phyloP scores from a whole-genome alignment of 2,888 invertebrate species.

The Troides aeacus region DNA sequence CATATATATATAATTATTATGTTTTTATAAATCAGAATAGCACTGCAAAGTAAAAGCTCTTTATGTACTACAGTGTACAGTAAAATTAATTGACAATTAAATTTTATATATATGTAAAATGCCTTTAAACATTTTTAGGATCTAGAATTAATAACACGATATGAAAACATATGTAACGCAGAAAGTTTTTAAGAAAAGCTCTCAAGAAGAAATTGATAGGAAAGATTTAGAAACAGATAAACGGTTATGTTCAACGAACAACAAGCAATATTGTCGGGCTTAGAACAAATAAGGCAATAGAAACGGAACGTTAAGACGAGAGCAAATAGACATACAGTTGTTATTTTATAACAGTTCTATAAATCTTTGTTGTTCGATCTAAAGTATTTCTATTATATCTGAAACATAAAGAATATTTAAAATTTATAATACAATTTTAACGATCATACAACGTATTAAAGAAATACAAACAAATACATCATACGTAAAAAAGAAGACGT shows the following conservation, averaged over 20 bases:
- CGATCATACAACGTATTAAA: too few species aligned
- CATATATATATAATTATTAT: too few species aligned
- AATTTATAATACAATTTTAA: too few species aligned
- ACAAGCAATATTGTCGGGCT: conserved; percentile 3
- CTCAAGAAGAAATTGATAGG: conserved; percentile 1
- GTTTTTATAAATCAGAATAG: too few species aligned
- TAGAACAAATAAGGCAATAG: conserved; percentile 10
- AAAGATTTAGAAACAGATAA: conserved; percentile 1
- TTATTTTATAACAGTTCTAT: background rate
- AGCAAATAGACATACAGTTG: background rate
- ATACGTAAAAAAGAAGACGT: too few species aligned
- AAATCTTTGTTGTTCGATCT: too few species aligned
- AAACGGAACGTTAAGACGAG: background rate
- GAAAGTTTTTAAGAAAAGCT: background rate
- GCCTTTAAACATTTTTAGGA: background rate
- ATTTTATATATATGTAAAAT: background rate
- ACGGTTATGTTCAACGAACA: conserved; percentile 1
- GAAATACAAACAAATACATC: too few species aligned
- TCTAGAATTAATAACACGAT: background rate
- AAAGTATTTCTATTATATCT: too few species aligned
- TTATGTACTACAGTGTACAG: too few species aligned
- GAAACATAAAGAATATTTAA: too few species aligned
- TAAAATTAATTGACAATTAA: background rate
- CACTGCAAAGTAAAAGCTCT: too few species aligned
- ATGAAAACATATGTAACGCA: background rate